phyloP scores from a whole-genome alignment of 2,113 vertebrate species.

The Passerina amoena region DNA sequence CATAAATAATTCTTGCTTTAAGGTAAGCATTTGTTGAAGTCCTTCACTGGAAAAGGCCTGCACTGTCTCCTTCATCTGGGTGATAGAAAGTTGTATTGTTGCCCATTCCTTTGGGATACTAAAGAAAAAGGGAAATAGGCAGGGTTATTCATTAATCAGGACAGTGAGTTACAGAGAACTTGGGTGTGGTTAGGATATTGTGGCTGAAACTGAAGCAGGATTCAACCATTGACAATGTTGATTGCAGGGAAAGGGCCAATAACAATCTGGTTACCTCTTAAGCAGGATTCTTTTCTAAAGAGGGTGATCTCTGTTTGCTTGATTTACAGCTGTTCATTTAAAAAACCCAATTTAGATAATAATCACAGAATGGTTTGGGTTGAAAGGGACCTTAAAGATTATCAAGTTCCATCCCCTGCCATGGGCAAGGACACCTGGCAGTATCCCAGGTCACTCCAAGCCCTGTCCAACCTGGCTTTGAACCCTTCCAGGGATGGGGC shows the following conservation, averaged over 20 bases:
- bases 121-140: background rate
- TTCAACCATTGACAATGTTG: background rate
- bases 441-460: rapidly evolving
- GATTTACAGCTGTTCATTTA: background rate
- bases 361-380: background rate
- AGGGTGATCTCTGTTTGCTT: background rate
- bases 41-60: background rate
- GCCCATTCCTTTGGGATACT: background rate
- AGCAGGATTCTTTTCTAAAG: background rate
- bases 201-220: background rate
- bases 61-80: background rate
- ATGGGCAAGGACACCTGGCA: background rate
- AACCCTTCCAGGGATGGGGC: background rate
- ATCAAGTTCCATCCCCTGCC: background rate
- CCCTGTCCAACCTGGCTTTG: background rate
- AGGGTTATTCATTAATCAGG: background rate
- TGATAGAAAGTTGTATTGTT: background rate
- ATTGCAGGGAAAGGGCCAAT: background rate
- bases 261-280: background rate
- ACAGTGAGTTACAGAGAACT: background rate
- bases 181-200: background rate
- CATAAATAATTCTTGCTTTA: background rate
- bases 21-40: background rate
- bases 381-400: background rate
- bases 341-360: background rate